A percentile compares a stretch with the other conserved stretches of the same genome.
These are phyloP conservation scores for Andrena hattorfiana DNA, from an alignment of 2,888 invertebrate species.

Conservation along the genomic window DNA sequence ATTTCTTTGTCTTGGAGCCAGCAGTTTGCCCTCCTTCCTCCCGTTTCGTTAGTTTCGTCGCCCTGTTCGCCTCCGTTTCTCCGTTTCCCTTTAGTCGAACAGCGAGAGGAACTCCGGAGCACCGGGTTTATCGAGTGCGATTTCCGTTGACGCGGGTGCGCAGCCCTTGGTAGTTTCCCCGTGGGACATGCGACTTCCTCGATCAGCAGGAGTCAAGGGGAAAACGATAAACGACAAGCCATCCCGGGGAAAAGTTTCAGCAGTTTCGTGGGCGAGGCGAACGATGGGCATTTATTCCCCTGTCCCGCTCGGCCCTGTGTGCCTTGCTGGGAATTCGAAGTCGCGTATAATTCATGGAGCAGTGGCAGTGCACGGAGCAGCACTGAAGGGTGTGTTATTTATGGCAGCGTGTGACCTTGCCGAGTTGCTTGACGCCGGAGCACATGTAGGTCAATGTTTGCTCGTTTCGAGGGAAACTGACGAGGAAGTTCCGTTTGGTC, in stretches of 20 bases:
- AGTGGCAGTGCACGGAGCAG: not conserved
- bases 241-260: constrained; percentile 13
- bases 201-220: not conserved
- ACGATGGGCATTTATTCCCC: constrained; percentile 23
- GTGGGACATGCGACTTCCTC: constrained; percentile 3
- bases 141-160: not conserved
- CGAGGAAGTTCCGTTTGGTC: not conserved
- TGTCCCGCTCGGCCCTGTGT: not conserved
- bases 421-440: not conserved
- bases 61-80: not conserved
- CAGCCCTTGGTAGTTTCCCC: not conserved
- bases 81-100: not conserved
- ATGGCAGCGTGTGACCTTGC: constrained; percentile 16
- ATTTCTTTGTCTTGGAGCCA: not conserved
- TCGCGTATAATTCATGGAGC: constrained; percentile 28
- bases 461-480: not conserved
- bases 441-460: constrained; percentile 9
- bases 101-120: not conserved
- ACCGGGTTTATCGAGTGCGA: constrained; percentile 16
- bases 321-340: constrained; percentile 8
- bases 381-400: constrained; percentile 5
- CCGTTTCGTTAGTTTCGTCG: not conserved
- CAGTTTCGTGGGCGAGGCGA: not conserved
- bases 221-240: constrained; percentile 21
- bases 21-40: not conserved